Evolutionary conservation across 1,140 invertebrate species (phyloP), one percentile per base, ranked within the genome.

Genomic region (Heliconius melpomene): DNA sequence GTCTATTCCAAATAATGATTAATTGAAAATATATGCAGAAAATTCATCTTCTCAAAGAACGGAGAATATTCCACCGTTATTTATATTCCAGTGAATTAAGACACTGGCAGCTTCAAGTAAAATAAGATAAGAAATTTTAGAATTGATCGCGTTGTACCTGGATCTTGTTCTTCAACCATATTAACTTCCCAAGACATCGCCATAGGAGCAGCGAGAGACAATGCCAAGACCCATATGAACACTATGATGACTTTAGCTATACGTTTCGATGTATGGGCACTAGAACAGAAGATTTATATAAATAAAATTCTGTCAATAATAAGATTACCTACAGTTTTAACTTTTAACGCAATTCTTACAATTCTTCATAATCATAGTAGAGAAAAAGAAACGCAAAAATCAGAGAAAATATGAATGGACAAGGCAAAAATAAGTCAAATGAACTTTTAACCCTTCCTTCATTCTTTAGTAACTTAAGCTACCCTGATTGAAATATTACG

Each of bases 221-320:
- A 88, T 1, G 96, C 95, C 75, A 96, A 82, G 0, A 96, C 75
- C 97, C 97, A 97, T 89, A 97, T 97, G 38, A 95, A 91, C 11
- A 95, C 95, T 83, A 97, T 96, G 78, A 96, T 95, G 40, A 97
- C 94, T 92, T 96, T 96, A 8, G 97, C 97, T 80, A 96, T 91
- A 73, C 96, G 92, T 87, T 97, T 97, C 2, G 96, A 96, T 0
- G 96, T 96, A 82, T 96, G 95, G 20, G 96, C 96, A 85, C 96
- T 97, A 93, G 36, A 95, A 95, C 23, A 66, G 23, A 26, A 66
- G 16, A 13, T n/a, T 29, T 16, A 16, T 11, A 66, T 29, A 13
- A 60, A 20, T 23, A 52, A 8, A 8, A 57, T 20, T 23, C n/a
- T 57, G 20, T 9, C 7, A 57, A n/a, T 57, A 20, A 54, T n/a